phyloP scores from a whole-genome alignment of 2,888 invertebrate genomes.

The Achlya flavicornis region DNA sequence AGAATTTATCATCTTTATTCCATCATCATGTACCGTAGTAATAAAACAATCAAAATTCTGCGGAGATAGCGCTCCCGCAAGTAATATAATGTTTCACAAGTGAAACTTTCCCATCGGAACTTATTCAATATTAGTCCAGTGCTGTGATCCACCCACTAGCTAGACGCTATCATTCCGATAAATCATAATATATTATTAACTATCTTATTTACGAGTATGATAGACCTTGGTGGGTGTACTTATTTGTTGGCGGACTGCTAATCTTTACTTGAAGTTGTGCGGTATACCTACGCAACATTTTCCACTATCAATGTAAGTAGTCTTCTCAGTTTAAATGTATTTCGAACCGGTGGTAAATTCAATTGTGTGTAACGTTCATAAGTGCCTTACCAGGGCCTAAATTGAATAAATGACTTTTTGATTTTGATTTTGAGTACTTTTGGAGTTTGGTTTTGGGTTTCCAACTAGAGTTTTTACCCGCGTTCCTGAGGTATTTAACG shows the following conservation, averaged over 20 bases:
- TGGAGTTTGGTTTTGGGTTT: background rate
- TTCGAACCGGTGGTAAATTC: too few relatives aligned
- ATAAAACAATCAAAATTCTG: conserved; percentile 77
- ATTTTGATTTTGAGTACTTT: too few relatives aligned
- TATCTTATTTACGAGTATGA: conserved; percentile 22
- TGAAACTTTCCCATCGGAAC: conserved; percentile 75
- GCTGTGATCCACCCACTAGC: conserved; percentile 46
- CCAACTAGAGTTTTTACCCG: too few relatives aligned
- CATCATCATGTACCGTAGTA: conserved; percentile 29
- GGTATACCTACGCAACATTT: background rate
- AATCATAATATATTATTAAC: conserved; percentile 44
- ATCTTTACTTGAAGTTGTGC: background rate
- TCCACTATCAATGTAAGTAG: too few relatives aligned
- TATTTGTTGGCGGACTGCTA: background rate
- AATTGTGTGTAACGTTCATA: too few relatives aligned
- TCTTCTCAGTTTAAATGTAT: too few relatives aligned
- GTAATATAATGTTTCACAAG: conserved; percentile 77
- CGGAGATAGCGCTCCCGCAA: conserved; percentile 59
- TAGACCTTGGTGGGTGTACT: background rate
- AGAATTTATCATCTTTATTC: background rate
- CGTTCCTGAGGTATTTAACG: too few relatives aligned
- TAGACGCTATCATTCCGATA: conserved; percentile 51
- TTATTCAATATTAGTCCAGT: conserved; percentile 76
- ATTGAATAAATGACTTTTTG: too few relatives aligned
- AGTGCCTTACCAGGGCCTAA: too few relatives aligned